phyloP scores from a whole-genome alignment of 2,113 vertebrate species.

The Paradoxurus hermaphroditus region DNA sequence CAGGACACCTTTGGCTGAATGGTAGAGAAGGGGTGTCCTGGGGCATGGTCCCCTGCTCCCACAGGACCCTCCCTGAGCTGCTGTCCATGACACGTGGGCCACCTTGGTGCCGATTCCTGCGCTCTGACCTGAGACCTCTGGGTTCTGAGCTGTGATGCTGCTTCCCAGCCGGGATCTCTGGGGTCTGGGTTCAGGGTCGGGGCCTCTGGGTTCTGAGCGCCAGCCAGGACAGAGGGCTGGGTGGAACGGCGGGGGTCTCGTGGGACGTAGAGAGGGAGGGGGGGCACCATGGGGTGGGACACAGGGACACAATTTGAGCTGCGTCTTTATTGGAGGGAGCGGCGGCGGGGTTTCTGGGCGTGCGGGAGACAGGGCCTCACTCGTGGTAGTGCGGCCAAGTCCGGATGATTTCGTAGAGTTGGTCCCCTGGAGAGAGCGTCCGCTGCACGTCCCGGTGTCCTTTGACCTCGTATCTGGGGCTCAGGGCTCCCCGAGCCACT shows the following conservation, averaged over 20 bases:
- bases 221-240: not conserved
- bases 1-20: not conserved
- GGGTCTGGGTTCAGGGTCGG: slow-evolving; percentile 31
- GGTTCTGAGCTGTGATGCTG: slow-evolving; percentile 42
- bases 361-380: not conserved
- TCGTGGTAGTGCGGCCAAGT: not conserved
- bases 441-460: slow-evolving; percentile 51
- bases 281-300: accelerated
- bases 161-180: slow-evolving; percentile 26
- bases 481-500: not conserved
- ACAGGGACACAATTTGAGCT: not conserved
- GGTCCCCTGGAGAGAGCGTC: slow-evolving; percentile 20
- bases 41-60: not conserved
- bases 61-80: not conserved
- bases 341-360: not conserved
- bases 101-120: slow-evolving; percentile 37
- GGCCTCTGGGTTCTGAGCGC: slow-evolving; percentile 40
- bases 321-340: slow-evolving; percentile 30
- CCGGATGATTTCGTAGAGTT: slow-evolving; percentile 50
- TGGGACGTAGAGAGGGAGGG: not conserved
- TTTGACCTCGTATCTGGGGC: slow-evolving; percentile 29
- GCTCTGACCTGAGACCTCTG: slow-evolving; percentile 42
- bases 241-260: not conserved
- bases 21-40: not conserved
- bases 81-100: not conserved